Percentiles rank a stretch among this genome's conserved stretches.
These are phyloP conservation scores for Aporrectodea caliginosa DNA, from an alignment of 1,140 invertebrate species.

Conservation along the genomic window DNA sequence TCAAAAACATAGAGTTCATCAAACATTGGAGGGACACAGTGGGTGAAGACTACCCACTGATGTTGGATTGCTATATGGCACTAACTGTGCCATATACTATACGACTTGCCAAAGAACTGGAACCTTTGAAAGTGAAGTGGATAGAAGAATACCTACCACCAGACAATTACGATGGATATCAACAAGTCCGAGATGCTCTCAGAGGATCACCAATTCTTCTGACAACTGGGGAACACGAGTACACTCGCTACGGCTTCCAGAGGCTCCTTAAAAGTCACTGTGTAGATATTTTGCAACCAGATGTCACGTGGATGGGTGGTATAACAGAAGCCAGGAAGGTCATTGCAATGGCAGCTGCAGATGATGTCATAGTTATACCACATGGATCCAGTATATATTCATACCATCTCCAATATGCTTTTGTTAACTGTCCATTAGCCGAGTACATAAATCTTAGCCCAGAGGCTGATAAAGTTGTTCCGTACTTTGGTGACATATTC, in stretches of 20 bases:
- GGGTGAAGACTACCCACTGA: constrained; percentile 45
- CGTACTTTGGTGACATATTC: constrained; percentile 49
- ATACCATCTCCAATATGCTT: constrained; percentile 50
- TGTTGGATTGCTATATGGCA: constrained; percentile 49
- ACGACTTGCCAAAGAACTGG: constrained; percentile 41
- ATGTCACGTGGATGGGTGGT: constrained; percentile 49
- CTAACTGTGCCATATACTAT: constrained; percentile 45
- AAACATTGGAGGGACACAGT: constrained; percentile 46
- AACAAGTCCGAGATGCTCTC: constrained; percentile 42
- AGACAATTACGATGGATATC: constrained; percentile 47
- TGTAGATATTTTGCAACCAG: constrained; percentile 50
- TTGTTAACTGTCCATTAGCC: constrained; percentile 47
- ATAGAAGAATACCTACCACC: constrained; percentile 50
- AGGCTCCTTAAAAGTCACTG: constrained; percentile 43
- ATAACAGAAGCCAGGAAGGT: constrained; percentile 46
- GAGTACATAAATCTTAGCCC: constrained; percentile 49
- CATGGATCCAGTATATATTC: constrained; percentile 51
- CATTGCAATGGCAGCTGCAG: constrained; percentile 46
- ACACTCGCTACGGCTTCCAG: constrained; percentile 47
- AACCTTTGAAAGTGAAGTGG: constrained; percentile 48
- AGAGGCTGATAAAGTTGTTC: constrained; percentile 43
- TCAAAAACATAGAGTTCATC: constrained; percentile 46
- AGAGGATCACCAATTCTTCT: constrained; percentile 42
- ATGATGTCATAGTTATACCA: constrained; percentile 46
- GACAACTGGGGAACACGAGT: constrained; percentile 50